Conservation (phyloP, 2,888 invertebrate species). For the Apomyelois bistriatella region DNA sequence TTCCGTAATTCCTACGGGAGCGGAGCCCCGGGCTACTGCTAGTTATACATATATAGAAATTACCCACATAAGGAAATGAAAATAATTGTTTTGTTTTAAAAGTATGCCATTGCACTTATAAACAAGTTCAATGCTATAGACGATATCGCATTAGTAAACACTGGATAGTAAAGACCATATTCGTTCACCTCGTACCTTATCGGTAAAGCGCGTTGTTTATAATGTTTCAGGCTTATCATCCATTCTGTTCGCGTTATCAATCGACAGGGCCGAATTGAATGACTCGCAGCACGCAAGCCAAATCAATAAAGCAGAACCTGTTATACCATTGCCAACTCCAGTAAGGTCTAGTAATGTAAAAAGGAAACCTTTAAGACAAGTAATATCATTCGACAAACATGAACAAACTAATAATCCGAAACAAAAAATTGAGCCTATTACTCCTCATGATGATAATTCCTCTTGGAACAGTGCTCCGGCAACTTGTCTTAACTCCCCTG, state of each 20-base stretch:
- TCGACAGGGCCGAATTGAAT: constrained; percentile 92
- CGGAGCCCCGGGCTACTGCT: too few relatives aligned
- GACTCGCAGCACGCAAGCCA: constrained; percentile 73
- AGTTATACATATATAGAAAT: too few relatives aligned
- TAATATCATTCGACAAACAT: constrained; percentile 73
- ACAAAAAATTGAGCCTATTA: constrained; percentile 33
- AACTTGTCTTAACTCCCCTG: constrained; percentile 82
- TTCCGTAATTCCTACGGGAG: too few relatives aligned
- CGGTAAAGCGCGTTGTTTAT: constrained; percentile 13
- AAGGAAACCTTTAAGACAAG: constrained; percentile 67
- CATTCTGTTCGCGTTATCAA: constrained; percentile 94
- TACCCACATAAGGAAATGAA: neutral
- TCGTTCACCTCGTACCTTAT: constrained; percentile 16
- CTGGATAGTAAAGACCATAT: neutral
- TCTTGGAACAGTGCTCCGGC: constrained; percentile 81
- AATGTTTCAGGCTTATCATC: constrained; percentile 86
- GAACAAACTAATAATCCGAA: constrained; percentile 41
- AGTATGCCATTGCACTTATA: neutral
- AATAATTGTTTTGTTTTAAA: neutral
- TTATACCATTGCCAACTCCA: constrained; percentile 84
- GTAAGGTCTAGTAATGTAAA: constrained; percentile 71
- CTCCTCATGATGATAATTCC: constrained; percentile 36
- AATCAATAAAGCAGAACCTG: constrained; percentile 80
- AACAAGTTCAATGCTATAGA: neutral
- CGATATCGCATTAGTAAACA: neutral